These are phyloP conservation scores for Chrysemys picta DNA, from an alignment of 2,113 vertebrate genomes.

Conservation along the genomic window DNA sequence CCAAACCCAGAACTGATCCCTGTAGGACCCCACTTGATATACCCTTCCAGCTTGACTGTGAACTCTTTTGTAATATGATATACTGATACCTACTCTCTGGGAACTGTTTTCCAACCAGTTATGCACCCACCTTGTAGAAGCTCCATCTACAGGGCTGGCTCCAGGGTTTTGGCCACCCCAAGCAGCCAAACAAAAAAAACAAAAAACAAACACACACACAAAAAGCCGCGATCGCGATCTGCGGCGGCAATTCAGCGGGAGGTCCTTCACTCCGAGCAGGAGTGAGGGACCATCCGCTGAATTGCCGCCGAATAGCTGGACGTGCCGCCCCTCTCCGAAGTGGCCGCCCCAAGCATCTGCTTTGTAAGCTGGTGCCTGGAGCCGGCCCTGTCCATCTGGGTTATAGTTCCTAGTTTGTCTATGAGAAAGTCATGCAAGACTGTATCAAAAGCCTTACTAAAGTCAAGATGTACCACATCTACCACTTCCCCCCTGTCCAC, in stretches of 20 bases:
- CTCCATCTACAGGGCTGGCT: neutral
- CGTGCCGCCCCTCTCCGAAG: too few relatives aligned
- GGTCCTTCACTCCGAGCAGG: too few relatives aligned
- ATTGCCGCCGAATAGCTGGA: too few relatives aligned
- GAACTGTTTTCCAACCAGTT: neutral
- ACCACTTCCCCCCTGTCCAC: neutral
- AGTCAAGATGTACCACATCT: neutral
- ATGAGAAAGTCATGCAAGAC: neutral
- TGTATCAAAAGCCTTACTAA: neutral
- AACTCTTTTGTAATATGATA: neutral
- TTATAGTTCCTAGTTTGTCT: neutral
- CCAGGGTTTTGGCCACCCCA: too few relatives aligned
- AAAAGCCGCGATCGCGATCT: too few relatives aligned
- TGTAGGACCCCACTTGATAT: neutral
- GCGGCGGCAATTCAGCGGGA: too few relatives aligned
- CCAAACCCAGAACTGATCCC: neutral
- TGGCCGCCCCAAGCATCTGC: too few relatives aligned
- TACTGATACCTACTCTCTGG: neutral
- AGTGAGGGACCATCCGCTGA: too few relatives aligned
- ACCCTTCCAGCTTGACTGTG: neutral
- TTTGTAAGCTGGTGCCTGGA: too few relatives aligned
- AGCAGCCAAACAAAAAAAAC: too few relatives aligned
- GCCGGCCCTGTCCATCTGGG: neutral
- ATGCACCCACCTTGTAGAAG: neutral
- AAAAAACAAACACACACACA: too few relatives aligned